These are phyloP conservation scores for Agrypnus murinus DNA, from an alignment of 2,888 invertebrate genomes.

Conservation along the genomic window DNA sequence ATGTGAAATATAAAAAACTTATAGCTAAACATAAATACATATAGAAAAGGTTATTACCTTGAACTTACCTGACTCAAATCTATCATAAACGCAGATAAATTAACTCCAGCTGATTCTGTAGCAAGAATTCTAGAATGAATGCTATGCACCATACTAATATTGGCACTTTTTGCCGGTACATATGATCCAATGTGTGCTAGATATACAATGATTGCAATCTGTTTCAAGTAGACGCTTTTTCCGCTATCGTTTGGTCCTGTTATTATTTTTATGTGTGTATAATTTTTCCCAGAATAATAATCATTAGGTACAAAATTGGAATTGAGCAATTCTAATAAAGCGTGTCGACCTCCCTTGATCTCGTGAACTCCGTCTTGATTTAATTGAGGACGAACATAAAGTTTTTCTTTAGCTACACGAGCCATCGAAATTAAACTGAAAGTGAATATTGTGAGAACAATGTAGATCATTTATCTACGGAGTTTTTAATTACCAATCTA, in stretches of 20 bases:
- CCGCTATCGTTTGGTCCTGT: slow-evolving; percentile 95
- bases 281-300: slow-evolving; percentile 74
- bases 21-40: too few relatives aligned
- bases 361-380: slow-evolving; percentile 64
- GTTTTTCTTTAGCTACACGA: slow-evolving; percentile 64
- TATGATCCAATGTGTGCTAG: slow-evolving; percentile 93
- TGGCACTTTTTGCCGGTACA: slow-evolving; percentile 86
- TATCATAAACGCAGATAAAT: slow-evolving; percentile 89
- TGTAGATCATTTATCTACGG: not conserved
- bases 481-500: slow-evolving; percentile 64
- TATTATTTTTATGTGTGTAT: slow-evolving; percentile 81
- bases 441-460: slow-evolving; percentile 1
- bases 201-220: slow-evolving; percentile 85
- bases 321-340: slow-evolving; percentile 80
- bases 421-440: slow-evolving; percentile 69
- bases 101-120: slow-evolving; percentile 84
- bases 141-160: slow-evolving; percentile 81
- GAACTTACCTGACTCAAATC: slow-evolving; percentile 88
- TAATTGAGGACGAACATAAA: slow-evolving; percentile 67
- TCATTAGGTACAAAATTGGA: slow-evolving; percentile 85
- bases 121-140: slow-evolving; percentile 86
- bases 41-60: too few relatives aligned
- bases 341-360: slow-evolving; percentile 78
- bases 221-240: slow-evolving; percentile 94
- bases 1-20: not conserved